These are phyloP conservation scores for Cryptophagus acutangulus DNA, from an alignment of 2,888 invertebrate genomes.

Conservation along the genomic window DNA sequence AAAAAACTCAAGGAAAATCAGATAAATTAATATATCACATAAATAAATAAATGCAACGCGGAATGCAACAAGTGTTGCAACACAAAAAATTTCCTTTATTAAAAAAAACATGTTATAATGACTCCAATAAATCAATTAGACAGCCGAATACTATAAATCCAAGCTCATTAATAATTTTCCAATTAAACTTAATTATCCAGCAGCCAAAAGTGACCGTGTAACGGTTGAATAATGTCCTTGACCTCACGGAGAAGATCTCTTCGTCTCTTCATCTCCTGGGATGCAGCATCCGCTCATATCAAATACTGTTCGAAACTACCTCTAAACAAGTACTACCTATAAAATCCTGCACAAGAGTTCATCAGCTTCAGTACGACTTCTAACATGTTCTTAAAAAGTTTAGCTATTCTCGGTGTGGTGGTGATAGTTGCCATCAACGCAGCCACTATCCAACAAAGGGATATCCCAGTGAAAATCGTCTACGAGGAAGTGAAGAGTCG, in stretches of 20 bases:
- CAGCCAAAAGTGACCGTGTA: neutral
- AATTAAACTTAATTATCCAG: constrained; percentile 1
- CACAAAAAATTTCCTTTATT: no score
- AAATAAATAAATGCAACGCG: no score
- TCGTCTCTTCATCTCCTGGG: constrained; percentile 12
- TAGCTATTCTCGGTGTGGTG: constrained; percentile 20
- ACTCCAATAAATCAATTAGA: neutral
- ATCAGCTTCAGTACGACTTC: constrained; percentile 41
- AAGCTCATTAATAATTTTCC: neutral
- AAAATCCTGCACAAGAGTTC: constrained; percentile 43
- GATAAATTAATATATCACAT: no score
- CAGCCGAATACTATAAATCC: neutral
- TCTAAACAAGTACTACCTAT: constrained; percentile 31
- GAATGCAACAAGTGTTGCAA: no score
- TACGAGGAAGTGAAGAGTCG: constrained; percentile 29
- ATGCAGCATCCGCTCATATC: constrained; percentile 15
- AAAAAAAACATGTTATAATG: no score
- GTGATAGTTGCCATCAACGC: constrained; percentile 27
- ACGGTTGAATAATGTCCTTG: neutral
- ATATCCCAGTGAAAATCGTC: constrained; percentile 40
- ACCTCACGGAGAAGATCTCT: constrained; percentile 5
- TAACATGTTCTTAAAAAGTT: constrained; percentile 36
- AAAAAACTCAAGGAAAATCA: no score
- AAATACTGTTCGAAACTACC: constrained; percentile 18
- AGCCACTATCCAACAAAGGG: constrained; percentile 25